These are phyloP conservation scores for Argyrosomus regius DNA, from an alignment of 2,797 vertebrate genomes.

Conservation along the genomic window DNA sequence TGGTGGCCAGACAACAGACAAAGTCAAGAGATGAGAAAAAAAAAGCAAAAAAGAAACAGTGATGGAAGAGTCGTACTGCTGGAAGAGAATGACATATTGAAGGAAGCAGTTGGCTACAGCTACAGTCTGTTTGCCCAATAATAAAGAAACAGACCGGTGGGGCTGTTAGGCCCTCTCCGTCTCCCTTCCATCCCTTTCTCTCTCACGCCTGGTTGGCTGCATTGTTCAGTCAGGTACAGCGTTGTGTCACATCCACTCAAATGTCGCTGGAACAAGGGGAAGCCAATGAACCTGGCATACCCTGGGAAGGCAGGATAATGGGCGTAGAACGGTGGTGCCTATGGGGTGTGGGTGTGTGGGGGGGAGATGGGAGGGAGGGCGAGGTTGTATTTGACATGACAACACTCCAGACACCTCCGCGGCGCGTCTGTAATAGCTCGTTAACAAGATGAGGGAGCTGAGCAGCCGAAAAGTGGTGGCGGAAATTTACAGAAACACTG, in stretches of 20 bases:
- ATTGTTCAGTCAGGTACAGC: slow-evolving; percentile 55
- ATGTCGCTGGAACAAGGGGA: slow-evolving; percentile 40
- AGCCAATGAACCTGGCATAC: slow-evolving; percentile 45
- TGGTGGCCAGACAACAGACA: slow-evolving; percentile 43
- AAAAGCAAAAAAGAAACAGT: slow-evolving; percentile 19
- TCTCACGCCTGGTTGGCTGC: slow-evolving; percentile 59
- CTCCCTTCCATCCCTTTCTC: slow-evolving; percentile 31
- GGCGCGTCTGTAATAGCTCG: slow-evolving; percentile 47
- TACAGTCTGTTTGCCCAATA: slow-evolving; percentile 14
- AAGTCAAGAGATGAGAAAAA: slow-evolving; percentile 23
- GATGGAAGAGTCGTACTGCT: slow-evolving; percentile 3
- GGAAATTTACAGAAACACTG: slow-evolving; percentile 46
- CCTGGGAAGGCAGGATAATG: slow-evolving; percentile 44
- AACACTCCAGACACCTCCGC: slow-evolving; percentile 49
- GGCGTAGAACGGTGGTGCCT: slow-evolving; percentile 5
- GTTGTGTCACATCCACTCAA: slow-evolving; percentile 58
- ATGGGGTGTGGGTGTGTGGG: not conserved
- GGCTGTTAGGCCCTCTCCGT: slow-evolving; percentile 22
- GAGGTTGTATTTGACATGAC: slow-evolving; percentile 22
- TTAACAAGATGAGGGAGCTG: slow-evolving; percentile 60
- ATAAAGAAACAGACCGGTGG: slow-evolving; percentile 34
- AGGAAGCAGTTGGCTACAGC: slow-evolving; percentile 12
- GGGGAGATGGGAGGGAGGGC: not conserved
- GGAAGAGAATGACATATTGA: slow-evolving; percentile 11
- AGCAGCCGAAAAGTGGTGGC: slow-evolving; percentile 19